Evolutionary conservation across 2,888 invertebrate genomes (phyloP).

Genomic region (Stenchaetothrips biformis): DNA sequence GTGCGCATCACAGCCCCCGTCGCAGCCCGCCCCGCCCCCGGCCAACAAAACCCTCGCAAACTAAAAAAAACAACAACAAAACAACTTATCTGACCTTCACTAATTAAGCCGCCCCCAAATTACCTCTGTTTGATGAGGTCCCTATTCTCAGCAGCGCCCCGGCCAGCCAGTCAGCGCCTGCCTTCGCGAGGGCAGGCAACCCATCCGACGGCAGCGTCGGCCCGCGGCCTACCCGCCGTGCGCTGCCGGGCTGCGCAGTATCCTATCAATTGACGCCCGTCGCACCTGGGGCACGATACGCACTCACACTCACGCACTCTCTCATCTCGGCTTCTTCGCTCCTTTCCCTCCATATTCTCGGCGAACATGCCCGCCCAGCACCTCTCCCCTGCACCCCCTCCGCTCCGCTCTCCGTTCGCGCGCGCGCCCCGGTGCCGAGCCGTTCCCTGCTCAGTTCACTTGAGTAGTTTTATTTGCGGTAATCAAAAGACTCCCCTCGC

Average conservation of each 20-base stretch:
- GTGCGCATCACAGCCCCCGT: neutral
- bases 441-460: slow-evolving; percentile 12
- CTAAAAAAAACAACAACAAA: too few relatives aligned
- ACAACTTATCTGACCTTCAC: too few relatives aligned
- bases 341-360: neutral
- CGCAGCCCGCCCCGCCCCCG: neutral
- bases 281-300: neutral
- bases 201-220: too few relatives aligned
- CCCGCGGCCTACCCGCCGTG: neutral
- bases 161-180: too few relatives aligned
- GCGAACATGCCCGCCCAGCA: neutral
- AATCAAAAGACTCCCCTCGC: slow-evolving; percentile 18
- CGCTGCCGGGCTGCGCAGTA: neutral
- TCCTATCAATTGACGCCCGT: neutral
- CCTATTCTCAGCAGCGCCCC: neutral
- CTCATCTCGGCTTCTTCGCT: neutral
- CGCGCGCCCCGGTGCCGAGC: neutral
- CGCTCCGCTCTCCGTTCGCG: neutral
- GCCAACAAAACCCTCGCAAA: too few relatives aligned
- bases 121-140: too few relatives aligned
- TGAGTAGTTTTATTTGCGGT: slow-evolving; percentile 22
- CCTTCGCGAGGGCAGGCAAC: too few relatives aligned
- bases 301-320: neutral
- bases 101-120: too few relatives aligned
- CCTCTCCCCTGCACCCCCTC: neutral